Evolutionary conservation across 2,113 vertebrate species (phyloP).

Genomic region (Egretta garzetta): DNA sequence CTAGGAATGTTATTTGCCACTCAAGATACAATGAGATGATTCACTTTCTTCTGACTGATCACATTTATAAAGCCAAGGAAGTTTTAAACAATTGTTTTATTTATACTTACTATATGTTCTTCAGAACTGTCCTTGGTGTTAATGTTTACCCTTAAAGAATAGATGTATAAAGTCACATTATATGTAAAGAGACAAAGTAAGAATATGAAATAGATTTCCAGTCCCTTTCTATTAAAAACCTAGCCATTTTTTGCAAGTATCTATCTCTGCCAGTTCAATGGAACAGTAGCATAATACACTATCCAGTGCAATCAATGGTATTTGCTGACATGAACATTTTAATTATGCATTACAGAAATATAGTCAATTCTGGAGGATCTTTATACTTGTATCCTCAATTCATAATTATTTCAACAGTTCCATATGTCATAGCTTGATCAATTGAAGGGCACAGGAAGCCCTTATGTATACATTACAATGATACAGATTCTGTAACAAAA

Average conservation of each 20-base stretch:
- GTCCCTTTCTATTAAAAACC: neutral
- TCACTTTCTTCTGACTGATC: neutral
- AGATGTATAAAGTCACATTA: neutral
- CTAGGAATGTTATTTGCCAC: neutral
- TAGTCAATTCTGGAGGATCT: conserved; percentile 7
- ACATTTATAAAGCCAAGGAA: neutral
- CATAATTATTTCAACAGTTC: conserved; percentile 41
- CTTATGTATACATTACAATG: neutral
- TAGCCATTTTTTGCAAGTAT: neutral
- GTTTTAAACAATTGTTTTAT: neutral
- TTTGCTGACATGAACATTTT: conserved; percentile 20
- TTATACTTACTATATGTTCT: neutral
- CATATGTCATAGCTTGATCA: neutral
- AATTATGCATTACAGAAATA: conserved; percentile 34
- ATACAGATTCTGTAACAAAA: neutral
- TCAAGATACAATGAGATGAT: neutral
- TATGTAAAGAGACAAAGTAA: neutral
- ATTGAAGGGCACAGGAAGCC: neutral
- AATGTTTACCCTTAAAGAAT: neutral
- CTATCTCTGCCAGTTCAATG: neutral
- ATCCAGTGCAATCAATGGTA: neutral
- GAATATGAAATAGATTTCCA: neutral
- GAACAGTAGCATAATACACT: neutral
- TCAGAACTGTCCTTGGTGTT: neutral
- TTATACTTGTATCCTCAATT: conserved; percentile 5